Evolutionary conservation across 2,888 invertebrate species (phyloP), one percentile per base, ranked within the genome.

Genomic region (Pteria penguin): DNA sequence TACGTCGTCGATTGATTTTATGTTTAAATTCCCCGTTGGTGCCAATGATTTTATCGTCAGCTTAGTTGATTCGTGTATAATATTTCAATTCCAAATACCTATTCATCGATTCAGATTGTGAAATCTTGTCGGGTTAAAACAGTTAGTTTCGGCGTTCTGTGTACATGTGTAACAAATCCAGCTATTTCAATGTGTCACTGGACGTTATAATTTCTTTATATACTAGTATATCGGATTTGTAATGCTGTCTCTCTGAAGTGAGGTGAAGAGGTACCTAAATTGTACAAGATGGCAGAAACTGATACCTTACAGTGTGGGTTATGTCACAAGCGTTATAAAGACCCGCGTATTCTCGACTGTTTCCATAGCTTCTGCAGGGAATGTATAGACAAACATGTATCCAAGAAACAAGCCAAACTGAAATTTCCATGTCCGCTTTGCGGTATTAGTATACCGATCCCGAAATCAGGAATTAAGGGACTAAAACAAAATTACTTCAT

Each of bases 351-450:
- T 24, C 68, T 84, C 2, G 77, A 76, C 33, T 84, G 84, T 57
- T 72, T 84, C 24, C 84, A 84, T 69, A 78, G 78, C 4, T 84
- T 82, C 68, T 84, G 84, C 58, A 33, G 80, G 33, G 83, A 81
- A 22, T 84, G 84, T 63, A 29, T 84, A 31, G 78, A 83, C 27
- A 79, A 77, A 18, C 76, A 81, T 55, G 80, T 82, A 27, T 76
- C 62, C 71, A 81, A 78, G 52, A 72, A 79, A n/a, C 78, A 83
- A 33, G 81, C 81, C 75, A 84, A 83, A 52, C 73, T 75, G 26
- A 73, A 76, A 1, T 74, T 84, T 8, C 71, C 82, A 5, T 84
- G 84, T 70, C 84, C 84, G 8, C 54, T 82, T 22, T 84, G 84
- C 54, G 73, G 80, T 14, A 82, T 79, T 52, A 66, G 72, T 4